Base-by-base conservation (phyloP, 2,113 vertebrate species). In the Nerophis ophidion region DNA sequence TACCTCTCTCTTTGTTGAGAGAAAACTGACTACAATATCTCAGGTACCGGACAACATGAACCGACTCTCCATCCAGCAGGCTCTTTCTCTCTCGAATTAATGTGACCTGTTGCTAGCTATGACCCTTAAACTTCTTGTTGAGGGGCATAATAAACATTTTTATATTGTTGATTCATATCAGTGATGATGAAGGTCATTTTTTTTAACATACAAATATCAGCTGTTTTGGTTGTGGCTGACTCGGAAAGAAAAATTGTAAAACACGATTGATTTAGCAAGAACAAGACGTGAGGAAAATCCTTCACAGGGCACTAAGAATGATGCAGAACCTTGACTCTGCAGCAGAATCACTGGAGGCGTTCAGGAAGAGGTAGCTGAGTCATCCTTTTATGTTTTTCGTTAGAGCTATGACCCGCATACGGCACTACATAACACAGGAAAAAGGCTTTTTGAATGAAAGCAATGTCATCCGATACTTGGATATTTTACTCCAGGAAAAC, bases 321-420 rank as follows among this genome's bases (percentile, higher is more conserved):
- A 65, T 16, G 19, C n/a, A 57, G 58, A 65, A 58, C 71, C 54
- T 12, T 46, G 40, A 65, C 53, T 58, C 5, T 61, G 42, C 58
- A 52, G 66, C 63, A 61, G 53, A 49, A 53, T 14, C 35, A 58
- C 63, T 19, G n/a, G 63, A 60, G 50, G 65, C 44, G 3, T 66
- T 69, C 35, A 13, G 48, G 61, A 72, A 64, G 56, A 74, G 61
- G 71, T 48, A 61, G 68, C 68, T 76, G 76, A 85, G 75, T 82
- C 75, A 79, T 74, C 71, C 70, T 44, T 61, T 26, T 19, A 60
- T 68, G 9, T 68, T 50, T 71, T 68, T 57, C 40, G 48, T 38
- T 55, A 16, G 56, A 26, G 58, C 54, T 26, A 53, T 65, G 57
- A 71, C 57, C 53, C 50, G 50, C 52, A 60, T 64, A 7, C 4